Base-by-base conservation (phyloP, 2,113 vertebrate genomes). In the Gorsachius goisagi region DNA sequence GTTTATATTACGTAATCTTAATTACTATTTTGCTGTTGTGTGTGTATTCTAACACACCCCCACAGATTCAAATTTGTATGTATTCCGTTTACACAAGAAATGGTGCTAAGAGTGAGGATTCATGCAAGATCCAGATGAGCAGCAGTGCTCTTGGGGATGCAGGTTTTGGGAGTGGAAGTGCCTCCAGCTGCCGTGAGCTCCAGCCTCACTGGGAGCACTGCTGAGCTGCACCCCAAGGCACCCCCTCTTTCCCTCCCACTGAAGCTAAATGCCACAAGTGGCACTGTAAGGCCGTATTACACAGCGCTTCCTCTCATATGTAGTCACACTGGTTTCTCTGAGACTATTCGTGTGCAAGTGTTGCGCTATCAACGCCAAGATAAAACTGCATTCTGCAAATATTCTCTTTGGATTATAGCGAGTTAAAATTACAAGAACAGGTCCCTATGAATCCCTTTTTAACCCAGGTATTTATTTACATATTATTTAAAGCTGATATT, bases 71-170 rank as follows among this genome's bases (percentile, higher is more conserved):
- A 58, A 87, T 58, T 22, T 32, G 11, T 52, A 44, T 1, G 4
- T 28, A 26, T 30, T 67, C 30, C 3, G 2, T 63, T 78, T 41
- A 53, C 49, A 49, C 59, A 68, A 66, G 49, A 83, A 92, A 58
- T 0, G 18, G 17, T 16, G 13, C 71, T 85, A 33, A 13, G 24
- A 90, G 28, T 44, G 23, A 45, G 50, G 49, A 69, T 58, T 78
- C 28, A 9, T 9, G 22, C 8, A 49, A 56, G 45, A 68, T 4
- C n/a, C 52, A 80, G 30, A 45, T 0, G 0, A 80, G 62, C 47
- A 91, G 78, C 53, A 66, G 47, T 33, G n/a, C 74, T 89, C 73
- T 58, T 32, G 23, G 32, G 84, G 23, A 78, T 50, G 66, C 11
- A 78, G 49, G 23, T 60, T 56, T 50, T 28, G 74, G 75, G 83